phyloP scores from a whole-genome alignment of 2,888 invertebrate species.

The Fissipunctia ypsillon region DNA sequence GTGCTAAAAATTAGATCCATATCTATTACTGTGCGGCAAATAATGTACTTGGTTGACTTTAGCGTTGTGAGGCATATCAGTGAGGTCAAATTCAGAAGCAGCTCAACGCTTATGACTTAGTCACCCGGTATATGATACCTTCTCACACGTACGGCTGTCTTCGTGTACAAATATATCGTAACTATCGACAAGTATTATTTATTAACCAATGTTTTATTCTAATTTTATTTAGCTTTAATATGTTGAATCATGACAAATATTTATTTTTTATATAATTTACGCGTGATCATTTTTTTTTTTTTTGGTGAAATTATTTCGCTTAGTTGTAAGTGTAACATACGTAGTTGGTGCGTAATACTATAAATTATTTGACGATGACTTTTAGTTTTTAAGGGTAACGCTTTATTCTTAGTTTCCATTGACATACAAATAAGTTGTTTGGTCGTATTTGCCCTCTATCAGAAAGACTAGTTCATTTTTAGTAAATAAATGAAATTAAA shows the following conservation, averaged over 20 bases:
- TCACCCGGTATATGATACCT: constrained; percentile 80
- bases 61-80: constrained; percentile 5
- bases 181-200: constrained; percentile 85
- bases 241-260: constrained; percentile 88
- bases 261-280: constrained; percentile 80
- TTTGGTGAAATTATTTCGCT: constrained; percentile 66
- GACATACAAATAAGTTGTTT: constrained; percentile 28
- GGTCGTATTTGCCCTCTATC: constrained; percentile 50
- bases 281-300: constrained; percentile 63
- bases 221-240: constrained; percentile 81
- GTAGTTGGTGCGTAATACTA: constrained; percentile 79
- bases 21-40: constrained; percentile 53
- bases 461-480: constrained; percentile 50
- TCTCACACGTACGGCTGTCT: constrained; percentile 79
- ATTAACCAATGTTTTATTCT: constrained; percentile 74
- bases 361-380: constrained; percentile 64
- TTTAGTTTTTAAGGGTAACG: constrained; percentile 41
- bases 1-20: constrained; percentile 51
- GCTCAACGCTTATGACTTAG: constrained; percentile 66
- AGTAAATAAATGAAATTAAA: constrained; percentile 62
- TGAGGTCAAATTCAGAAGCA: constrained; percentile 49
- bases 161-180: constrained; percentile 81
- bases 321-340: constrained; percentile 65
- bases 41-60: constrained; percentile 43
- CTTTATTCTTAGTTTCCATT: constrained; percentile 40